These are phyloP conservation scores for Amphiprion ocellaris DNA, from an alignment of 2,113 vertebrate species.

Conservation along the genomic window DNA sequence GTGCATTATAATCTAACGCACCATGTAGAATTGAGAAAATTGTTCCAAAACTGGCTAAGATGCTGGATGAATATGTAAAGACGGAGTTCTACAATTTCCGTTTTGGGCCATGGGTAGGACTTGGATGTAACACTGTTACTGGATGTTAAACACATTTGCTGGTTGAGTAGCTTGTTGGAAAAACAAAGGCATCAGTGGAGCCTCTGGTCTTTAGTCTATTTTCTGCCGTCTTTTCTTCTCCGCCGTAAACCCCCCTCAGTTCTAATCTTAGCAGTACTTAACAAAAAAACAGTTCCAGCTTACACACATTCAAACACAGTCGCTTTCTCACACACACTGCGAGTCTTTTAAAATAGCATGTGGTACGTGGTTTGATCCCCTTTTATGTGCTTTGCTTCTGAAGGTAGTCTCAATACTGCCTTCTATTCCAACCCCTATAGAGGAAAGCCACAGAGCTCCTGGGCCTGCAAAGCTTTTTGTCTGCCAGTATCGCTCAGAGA, in stretches of 20 bases:
- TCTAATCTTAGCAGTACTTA: constrained; percentile 72
- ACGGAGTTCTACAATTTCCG: neutral
- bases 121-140: constrained; percentile 18
- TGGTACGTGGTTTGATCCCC: constrained; percentile 42
- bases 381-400: constrained; percentile 44
- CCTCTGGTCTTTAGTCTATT: constrained; percentile 60
- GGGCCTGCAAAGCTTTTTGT: constrained; percentile 34
- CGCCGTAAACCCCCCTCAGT: constrained; percentile 38
- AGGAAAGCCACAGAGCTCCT: constrained; percentile 23
- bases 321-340: neutral
- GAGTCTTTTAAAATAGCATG: constrained; percentile 44
- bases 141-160: constrained; percentile 39
- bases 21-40: neutral
- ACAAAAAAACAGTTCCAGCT: constrained; percentile 38
- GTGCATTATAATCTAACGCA: neutral
- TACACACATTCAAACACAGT: constrained; percentile 39
- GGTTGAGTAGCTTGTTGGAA: constrained; percentile 37
- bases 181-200: constrained; percentile 54
- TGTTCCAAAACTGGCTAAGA: constrained; percentile 1
- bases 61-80: neutral
- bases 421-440: constrained; percentile 37
- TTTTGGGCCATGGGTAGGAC: constrained; percentile 4
- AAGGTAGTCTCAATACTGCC: constrained; percentile 45
- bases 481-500: constrained; percentile 12
- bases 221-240: constrained; percentile 56